Conservation (phyloP, 2,888 invertebrate genomes). For the Encarsia formosa region DNA sequence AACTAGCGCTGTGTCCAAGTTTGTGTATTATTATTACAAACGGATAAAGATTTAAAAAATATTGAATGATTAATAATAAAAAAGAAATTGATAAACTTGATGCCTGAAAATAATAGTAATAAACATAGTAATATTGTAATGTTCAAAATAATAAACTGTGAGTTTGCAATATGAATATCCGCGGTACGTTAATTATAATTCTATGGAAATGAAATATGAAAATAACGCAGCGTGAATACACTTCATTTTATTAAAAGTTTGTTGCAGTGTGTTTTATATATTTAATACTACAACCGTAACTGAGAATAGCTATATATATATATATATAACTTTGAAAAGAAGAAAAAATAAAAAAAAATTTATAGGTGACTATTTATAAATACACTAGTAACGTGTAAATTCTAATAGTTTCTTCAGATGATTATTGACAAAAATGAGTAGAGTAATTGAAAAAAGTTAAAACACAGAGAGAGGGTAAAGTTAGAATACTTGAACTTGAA, state of each 20-base stretch:
- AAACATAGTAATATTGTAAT: too few species aligned
- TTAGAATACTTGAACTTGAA: too few species aligned
- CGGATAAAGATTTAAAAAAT: too few species aligned
- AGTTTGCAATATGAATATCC: too few species aligned
- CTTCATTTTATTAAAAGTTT: conserved; percentile 43
- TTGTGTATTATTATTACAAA: too few species aligned
- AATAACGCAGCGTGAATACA: conserved; percentile 38
- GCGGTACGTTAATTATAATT: conserved; percentile 4
- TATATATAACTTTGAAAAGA: too few species aligned
- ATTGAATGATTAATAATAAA: too few species aligned
- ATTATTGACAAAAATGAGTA: conserved; percentile 21
- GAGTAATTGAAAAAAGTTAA: background rate
- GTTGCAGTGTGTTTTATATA: conserved; percentile 43
- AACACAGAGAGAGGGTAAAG: conserved; percentile 10
- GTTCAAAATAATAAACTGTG: too few species aligned
- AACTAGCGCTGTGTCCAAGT: too few species aligned
- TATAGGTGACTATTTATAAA: conserved; percentile 33
- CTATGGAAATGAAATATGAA: conserved; percentile 5
- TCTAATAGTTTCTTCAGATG: conserved; percentile 27
- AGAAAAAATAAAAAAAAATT: conserved; percentile 22
- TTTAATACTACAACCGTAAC: conserved; percentile 34
- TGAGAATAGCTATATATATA: conserved; percentile 32
- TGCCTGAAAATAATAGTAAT: too few species aligned
- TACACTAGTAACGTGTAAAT: conserved; percentile 31
- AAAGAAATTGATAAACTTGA: too few species aligned